phyloP scores from a whole-genome alignment of 2,888 invertebrate genomes.

The Tetheella fluctuosa region DNA sequence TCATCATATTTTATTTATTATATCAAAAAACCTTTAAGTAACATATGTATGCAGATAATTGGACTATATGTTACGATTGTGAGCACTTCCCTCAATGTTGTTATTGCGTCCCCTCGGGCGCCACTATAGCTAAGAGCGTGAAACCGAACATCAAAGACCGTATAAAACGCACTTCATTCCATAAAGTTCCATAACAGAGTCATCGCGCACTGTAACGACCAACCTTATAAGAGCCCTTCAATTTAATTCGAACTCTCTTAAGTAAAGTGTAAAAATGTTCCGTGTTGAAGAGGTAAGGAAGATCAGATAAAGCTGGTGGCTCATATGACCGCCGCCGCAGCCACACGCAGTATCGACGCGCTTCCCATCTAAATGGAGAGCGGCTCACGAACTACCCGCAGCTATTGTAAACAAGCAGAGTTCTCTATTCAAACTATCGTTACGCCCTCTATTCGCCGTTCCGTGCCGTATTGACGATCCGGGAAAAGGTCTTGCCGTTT shows the following conservation, averaged over 20 bases:
- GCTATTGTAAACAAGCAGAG: constrained; percentile 80
- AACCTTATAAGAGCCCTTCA: constrained; percentile 57
- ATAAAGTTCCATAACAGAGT: constrained; percentile 75
- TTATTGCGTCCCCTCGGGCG: constrained; percentile 71
- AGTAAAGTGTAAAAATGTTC: constrained; percentile 33
- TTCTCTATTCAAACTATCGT: constrained; percentile 78
- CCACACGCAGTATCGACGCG: constrained; percentile 71
- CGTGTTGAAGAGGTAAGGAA: constrained; percentile 37
- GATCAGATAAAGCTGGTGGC: constrained; percentile 59
- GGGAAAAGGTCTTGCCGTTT: constrained; percentile 64
- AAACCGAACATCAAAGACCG: constrained; percentile 79
- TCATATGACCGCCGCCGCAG: constrained; percentile 62
- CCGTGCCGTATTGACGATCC: constrained; percentile 66
- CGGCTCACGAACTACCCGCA: constrained; percentile 79
- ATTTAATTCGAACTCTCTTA: constrained; percentile 43
- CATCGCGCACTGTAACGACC: constrained; percentile 60
- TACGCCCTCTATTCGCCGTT: constrained; percentile 69
- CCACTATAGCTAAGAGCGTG: constrained; percentile 70
- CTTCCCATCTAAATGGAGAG: constrained; percentile 78
- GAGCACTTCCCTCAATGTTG: constrained; percentile 65
- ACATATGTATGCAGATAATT: too few species aligned
- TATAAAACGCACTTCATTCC: constrained; percentile 79
- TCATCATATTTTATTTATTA: too few species aligned
- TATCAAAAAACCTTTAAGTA: too few species aligned
- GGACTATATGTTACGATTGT: constrained; percentile 55